Base-by-base conservation (phyloP, 2,113 vertebrate genomes). In the Opisthocomus hoazin region DNA sequence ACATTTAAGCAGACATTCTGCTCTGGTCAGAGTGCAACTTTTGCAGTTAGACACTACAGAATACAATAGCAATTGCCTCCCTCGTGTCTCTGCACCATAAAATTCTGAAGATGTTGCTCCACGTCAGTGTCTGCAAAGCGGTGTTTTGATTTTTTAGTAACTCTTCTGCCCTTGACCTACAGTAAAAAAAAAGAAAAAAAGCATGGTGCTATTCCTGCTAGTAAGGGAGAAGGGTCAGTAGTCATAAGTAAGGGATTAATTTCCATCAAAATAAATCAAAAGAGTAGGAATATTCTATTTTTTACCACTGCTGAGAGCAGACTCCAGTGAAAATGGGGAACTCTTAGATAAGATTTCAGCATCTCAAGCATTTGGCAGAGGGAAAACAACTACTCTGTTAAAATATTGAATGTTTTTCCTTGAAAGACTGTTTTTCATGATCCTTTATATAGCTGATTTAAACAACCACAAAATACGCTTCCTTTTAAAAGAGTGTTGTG, bases 1-100 rank as follows among this genome's bases (percentile, higher is more conserved):
- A 82, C 77, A 60, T 84, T 93, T 89, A 94, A 96, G 91, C 83
- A 92, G 36, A 21, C 94, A 37, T 89, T 93, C 93, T 94, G 69
- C 45, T 96, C 85, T 60, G 79, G 70, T 78, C 50, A 78, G 51
- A 63, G 39, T 32, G 15, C 10, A 61, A 29, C 30, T 74, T 88
- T 66, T 76, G 64, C 45, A 83, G 24, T 50, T 73, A 81, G 71
- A 56, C 7, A 7, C 68, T 56, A 66, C 19, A 66, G 57, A 87
- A 84, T 63, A 63, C 15, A 32, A 19, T 5, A 84, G 14, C 15
- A 32, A 19, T 5, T 87, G 14, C 15, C 12, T 87, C 23, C 56
- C 32, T 30, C 23, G 13, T 61, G 32, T 45, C 37, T 84, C 63
- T 92, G 90, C 18, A 15, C 78, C 41, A 60, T 53, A 82, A 58